Evolutionary conservation across 2,113 vertebrate species (phyloP).

Genomic region (Tenebrosternarchus preto): DNA sequence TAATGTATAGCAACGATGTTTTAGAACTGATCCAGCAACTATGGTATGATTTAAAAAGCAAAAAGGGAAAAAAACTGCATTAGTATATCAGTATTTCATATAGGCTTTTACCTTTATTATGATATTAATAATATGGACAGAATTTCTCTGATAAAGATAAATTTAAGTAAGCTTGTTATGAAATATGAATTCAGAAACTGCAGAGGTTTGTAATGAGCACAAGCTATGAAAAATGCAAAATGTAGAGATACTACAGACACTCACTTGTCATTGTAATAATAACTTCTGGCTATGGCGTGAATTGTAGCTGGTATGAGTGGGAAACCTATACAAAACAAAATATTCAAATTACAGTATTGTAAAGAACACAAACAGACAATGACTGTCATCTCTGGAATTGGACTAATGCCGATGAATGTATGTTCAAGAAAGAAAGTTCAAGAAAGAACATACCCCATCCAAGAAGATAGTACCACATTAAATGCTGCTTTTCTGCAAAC

Average conservation of each 20-base stretch:
- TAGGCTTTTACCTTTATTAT: constrained; percentile 16
- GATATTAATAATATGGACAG: not conserved
- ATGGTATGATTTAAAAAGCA: constrained; percentile 56
- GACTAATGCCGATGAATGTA: too few relatives aligned
- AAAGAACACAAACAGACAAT: not conserved
- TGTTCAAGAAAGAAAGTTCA: not conserved
- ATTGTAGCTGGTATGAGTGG: constrained; percentile 91
- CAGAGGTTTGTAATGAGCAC: not conserved
- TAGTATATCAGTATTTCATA: constrained; percentile 4
- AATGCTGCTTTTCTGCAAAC: constrained; percentile 95
- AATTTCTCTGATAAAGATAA: not conserved
- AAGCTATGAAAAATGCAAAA: not conserved
- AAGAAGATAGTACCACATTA: constrained; percentile 97
- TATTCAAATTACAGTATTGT: not conserved
- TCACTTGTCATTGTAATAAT: constrained; percentile 98
- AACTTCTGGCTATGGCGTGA: constrained; percentile 87
- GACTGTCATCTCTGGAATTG: not conserved
- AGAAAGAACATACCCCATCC: constrained; percentile 87
- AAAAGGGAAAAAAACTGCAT: constrained; percentile 20
- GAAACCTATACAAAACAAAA: constrained; percentile 78
- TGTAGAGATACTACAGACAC: constrained; percentile 48
- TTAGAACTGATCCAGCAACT: constrained; percentile 99
- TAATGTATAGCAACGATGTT: constrained; percentile 94
- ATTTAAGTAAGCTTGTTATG: constrained; percentile 32
- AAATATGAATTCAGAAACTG: not conserved